A percentile compares a stretch with the other conserved stretches of the same genome.
Evolutionary conservation across 2,113 vertebrate species (phyloP).

Genomic region (Brienomyrus brachyistius): DNA sequence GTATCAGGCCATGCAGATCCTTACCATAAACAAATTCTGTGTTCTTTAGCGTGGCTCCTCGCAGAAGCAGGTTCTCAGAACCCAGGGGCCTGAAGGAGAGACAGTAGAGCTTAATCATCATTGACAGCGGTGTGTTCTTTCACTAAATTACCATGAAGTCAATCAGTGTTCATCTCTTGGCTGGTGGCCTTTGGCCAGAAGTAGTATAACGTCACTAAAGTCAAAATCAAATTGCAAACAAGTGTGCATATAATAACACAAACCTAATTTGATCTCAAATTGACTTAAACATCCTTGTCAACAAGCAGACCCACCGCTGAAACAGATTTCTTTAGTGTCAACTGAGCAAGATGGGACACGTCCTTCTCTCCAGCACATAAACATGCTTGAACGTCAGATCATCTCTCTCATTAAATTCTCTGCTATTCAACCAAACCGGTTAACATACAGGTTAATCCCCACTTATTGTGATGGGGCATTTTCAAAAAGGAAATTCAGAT

Average conservation of each 20-base stretch:
- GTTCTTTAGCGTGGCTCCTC: conserved; percentile 94
- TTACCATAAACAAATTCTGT: conserved; percentile 89
- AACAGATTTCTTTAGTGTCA: not conserved
- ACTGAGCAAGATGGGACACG: not conserved
- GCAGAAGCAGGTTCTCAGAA: conserved; percentile 88
- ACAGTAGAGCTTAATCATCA: not conserved
- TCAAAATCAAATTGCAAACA: not conserved
- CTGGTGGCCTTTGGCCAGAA: not conserved
- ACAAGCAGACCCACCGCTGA: not conserved
- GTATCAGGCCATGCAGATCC: not conserved
- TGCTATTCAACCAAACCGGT: not conserved
- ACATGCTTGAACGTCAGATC: not conserved
- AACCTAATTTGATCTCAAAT: not conserved
- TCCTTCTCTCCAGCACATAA: not conserved
- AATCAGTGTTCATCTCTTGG: not conserved
- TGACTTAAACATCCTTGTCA: not conserved
- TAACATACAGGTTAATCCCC: not conserved
- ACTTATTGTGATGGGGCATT: not conserved
- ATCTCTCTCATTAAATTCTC: not conserved
- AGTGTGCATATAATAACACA: not conserved
- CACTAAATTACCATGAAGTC: not conserved
- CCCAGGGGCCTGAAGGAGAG: conserved; percentile 74
- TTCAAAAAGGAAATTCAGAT: not conserved
- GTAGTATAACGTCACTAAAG: not conserved
- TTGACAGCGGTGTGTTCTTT: not conserved